phyloP scores from a whole-genome alignment of 1,140 invertebrate species.

The Episyrphus balteatus region DNA sequence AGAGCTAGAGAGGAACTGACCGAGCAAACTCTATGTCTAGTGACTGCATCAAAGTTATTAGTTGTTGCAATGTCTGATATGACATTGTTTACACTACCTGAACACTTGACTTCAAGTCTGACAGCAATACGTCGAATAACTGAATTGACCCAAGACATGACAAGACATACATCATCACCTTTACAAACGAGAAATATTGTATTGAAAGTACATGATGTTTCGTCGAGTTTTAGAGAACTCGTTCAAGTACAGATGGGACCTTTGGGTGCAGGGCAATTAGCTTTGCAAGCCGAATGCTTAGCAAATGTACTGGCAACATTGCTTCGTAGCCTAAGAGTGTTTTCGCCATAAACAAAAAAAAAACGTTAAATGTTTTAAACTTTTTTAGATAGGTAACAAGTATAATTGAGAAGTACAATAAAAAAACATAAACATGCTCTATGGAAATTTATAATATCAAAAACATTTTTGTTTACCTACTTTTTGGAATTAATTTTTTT shows the following conservation, averaged over 20 bases:
- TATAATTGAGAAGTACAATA: too few species aligned
- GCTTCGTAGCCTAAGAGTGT: slow-evolving; percentile 68
- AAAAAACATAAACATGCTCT: too few species aligned
- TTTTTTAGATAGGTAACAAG: too few species aligned
- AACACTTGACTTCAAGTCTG: slow-evolving; percentile 58
- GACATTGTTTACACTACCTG: slow-evolving; percentile 42
- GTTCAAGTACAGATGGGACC: slow-evolving; percentile 49
- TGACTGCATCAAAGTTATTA: slow-evolving; percentile 70
- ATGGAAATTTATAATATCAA: too few species aligned
- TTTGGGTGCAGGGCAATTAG: slow-evolving; percentile 46
- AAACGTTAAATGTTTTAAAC: neutral
- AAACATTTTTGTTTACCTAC: too few species aligned
- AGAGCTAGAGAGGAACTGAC: slow-evolving; percentile 65
- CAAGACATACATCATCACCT: slow-evolving; percentile 61
- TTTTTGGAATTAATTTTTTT: too few species aligned
- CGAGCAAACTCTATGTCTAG: slow-evolving; percentile 64
- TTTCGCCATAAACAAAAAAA: slow-evolving; percentile 47
- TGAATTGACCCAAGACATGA: slow-evolving; percentile 57
- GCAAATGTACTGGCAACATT: slow-evolving; percentile 70
- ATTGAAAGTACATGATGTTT: slow-evolving; percentile 65
- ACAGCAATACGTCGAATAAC: slow-evolving; percentile 53
- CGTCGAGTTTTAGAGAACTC: slow-evolving; percentile 60
- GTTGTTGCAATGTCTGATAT: slow-evolving; percentile 65
- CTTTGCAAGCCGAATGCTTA: slow-evolving; percentile 64
- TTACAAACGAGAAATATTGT: slow-evolving; percentile 69